Conservation (phyloP, 2,797 vertebrate genomes). For the Oryzias sinensis region DNA sequence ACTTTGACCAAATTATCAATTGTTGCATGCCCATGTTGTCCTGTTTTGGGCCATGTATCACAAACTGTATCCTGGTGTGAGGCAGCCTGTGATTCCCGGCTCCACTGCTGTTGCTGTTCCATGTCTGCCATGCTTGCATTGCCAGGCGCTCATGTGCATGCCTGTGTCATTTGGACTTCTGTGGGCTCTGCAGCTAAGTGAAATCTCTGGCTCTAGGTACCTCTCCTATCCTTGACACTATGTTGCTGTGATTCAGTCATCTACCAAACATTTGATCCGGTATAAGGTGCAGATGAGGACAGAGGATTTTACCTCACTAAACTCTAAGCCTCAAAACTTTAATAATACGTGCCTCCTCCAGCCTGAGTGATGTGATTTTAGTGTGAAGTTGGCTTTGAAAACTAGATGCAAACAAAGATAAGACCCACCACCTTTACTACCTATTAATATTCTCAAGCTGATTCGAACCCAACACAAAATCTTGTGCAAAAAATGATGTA, state of each 20-base stretch:
- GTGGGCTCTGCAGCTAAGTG: slow-evolving; percentile 13
- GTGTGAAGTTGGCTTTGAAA: too few relatives aligned
- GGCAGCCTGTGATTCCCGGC: too few relatives aligned
- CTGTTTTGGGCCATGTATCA: too few relatives aligned
- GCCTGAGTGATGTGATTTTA: slow-evolving; percentile 12
- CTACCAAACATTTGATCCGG: slow-evolving; percentile 21
- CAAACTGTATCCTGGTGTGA: too few relatives aligned
- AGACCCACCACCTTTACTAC: too few relatives aligned
- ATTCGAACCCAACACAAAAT: too few relatives aligned
- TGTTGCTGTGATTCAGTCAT: slow-evolving; percentile 34
- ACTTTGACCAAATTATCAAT: too few relatives aligned
- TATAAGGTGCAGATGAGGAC: slow-evolving; percentile 2
- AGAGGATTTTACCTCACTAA: slow-evolving; percentile 11
- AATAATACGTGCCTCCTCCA: neutral
- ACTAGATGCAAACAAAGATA: too few relatives aligned
- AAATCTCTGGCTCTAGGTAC: slow-evolving; percentile 21
- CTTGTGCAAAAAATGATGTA: too few relatives aligned
- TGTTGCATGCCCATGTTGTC: too few relatives aligned
- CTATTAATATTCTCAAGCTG: too few relatives aligned
- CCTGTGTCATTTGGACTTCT: slow-evolving; percentile 47
- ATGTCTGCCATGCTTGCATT: slow-evolving; percentile 65
- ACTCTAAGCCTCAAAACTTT: neutral
- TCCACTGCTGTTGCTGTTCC: slow-evolving; percentile 30
- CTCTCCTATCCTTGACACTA: slow-evolving; percentile 24
- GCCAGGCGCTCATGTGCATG: slow-evolving; percentile 62